Base-by-base conservation (phyloP, 2,113 vertebrate genomes). In the Sisor rabdophorus region DNA sequence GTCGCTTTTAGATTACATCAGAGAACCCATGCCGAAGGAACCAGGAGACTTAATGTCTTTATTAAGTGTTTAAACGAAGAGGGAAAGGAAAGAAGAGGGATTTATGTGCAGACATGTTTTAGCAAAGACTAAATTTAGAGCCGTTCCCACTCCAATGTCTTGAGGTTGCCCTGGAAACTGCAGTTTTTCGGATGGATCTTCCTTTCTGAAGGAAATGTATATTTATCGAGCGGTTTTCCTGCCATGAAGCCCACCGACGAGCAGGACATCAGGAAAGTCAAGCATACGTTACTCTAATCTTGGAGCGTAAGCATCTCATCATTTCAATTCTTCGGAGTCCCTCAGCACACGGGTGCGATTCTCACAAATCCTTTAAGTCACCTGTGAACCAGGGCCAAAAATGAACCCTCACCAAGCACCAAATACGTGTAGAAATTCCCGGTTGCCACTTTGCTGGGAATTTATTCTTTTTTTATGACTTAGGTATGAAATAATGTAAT, bases 91-190 rank as follows among this genome's bases (percentile, higher is more conserved):
- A 48, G 36, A 74, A 9, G 44, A 11, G 11, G 22, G 68, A 69
- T 48, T 12, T 52, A 53, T 58, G 64, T 68, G 56, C 44, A 59
- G 63, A 44, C 30, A 11, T 11, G 70, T 54, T 48, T 73, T 50
- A 71, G 26, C 44, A 20, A 71, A 24, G 72, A 74, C n/a, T 83
- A 80, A 77, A 83, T 83, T 79, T 80, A 74, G 55, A 80, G 19
- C n/a, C 13, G 26, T 77, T 47, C 63, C 32, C 54, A 76, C 44
- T 40, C 69, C 77, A 77, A 59, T 52, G 17, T 54, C 55, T 69
- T 75, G 59, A 40, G 55, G 75, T 77, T 80, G 78, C 77, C 78
- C 75, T 77, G 78, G 78, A 64, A 77, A 81, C 77, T 75, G 79
- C 70, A 10, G 70, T 47, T 54, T 16, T n/a, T 30, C 44, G 26